Evolutionary conservation across 2,888 invertebrate genomes (phyloP), one percentile per base, ranked within the genome.

Genomic region (Eutolmus rufibarbis): DNA sequence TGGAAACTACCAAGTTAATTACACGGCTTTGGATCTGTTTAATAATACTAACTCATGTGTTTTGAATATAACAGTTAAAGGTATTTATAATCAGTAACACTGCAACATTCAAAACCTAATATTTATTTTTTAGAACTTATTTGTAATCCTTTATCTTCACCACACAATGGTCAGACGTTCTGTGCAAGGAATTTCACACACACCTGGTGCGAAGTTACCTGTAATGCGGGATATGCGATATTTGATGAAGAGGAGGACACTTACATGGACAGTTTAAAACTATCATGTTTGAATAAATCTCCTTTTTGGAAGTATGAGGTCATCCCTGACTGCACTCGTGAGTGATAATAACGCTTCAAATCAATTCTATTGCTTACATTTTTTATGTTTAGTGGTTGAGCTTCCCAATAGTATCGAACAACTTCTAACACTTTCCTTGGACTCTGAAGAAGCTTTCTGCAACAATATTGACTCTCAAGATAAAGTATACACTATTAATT

Each of bases 211-310:
- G 91, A 93, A 5, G 91, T 95, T 31, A 93, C 93, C 9, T 96
- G 95, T 90, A 91, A 94, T 81, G 93, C 94, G 86, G 95, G 95
- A 0, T 95, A 94, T 90, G 94, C 94, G 4, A 94, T 95, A 89
- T 89, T 88, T 12, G 89, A 90, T 40, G 89, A 89, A 31, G 79
- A 86, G 0, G 88, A 85, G 2, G 89, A 89, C 0, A 89, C 94
- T 94, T 16, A 90, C 93, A 88, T 91, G 91, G 89, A 90, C 40
- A 88, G 88, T 87, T 87, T 89, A 28, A 89, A 90, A 76, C 90
- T 92, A 31, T 89, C 90, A 40, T 93, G 93, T 86, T 90, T 91
- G 23, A 90, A 93, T 89, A 90, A 90, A 8, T 90, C 91, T 87
- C 91, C 93, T 2, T 89, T 91, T 43, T 93, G 93, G 93, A 91